Evolutionary conservation across 2,797 vertebrate genomes (phyloP), one percentile per base, ranked within the genome.

Genomic region (Lagorchestes hirsutus): DNA sequence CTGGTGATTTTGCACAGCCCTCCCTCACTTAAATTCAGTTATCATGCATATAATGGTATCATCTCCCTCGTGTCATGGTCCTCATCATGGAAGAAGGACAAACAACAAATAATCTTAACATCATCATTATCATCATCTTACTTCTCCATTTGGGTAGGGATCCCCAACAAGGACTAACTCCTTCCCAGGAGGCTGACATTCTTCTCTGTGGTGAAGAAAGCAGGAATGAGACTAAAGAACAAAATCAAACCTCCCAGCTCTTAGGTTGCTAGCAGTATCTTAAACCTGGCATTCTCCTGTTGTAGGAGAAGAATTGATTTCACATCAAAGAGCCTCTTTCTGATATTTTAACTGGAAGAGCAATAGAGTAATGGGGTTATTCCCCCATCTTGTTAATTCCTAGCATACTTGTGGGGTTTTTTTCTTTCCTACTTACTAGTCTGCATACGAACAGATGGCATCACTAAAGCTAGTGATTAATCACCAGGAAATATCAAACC

Each of bases 391-490:
- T 82, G 67, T 46, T 82, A n/a, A n/a, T 5, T 50, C 93, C 40
- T 91, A 40, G 31, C 28, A 55, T 54, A 10, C 31, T 28, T 92
- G 34, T 90, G 62, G 91, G 29, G 28, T 31, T 13, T 94, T 40
- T 59, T 27, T 16, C 82, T 97, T 98, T 96, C 93, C 74, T 96
- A 97, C 96, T 90, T 92, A 59, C 34, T 82, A 94, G 93, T 93
- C 96, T 93, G 82, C 29, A 95, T 96, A 95, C 31, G 95, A 97
- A 96, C 98, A 95, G 97, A 97, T 98, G 98, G 97, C 91, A 97
- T 96, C 97, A 97, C 29, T 93, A 97, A 98, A 98, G 97, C 97
- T 96, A 96, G 91, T 96, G 96, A 98, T 98, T 98, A 98, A 98
- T 98, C 98, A 98, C 97, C 94, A 97, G 96, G 93, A 98, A 97